Evolutionary conservation across 1,140 invertebrate species (phyloP), one percentile per base, ranked within the genome.

Genomic region (Mercenaria mercenaria): DNA sequence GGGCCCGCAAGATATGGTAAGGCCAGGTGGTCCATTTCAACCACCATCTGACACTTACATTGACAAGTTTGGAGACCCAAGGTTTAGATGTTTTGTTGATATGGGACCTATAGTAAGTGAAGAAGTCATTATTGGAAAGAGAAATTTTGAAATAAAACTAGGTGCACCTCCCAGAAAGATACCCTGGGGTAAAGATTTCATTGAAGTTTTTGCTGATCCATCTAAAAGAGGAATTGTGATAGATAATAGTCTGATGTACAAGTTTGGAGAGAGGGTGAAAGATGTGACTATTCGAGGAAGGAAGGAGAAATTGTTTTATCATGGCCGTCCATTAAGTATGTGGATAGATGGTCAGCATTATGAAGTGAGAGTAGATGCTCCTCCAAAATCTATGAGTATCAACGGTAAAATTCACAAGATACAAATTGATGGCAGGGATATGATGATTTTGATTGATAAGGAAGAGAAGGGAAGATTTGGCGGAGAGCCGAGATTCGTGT

Each of bases 291-390:
- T 93, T 50, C 41, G 82, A n/a, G 92, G 92, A 41, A 79, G 90
- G 37, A 90, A 59, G 20, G 88, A 92, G 29, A 93, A 91, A 59
- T 64, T 96, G 20, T 95, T 93, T 86, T 95, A 94, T 86, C 94
- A 94, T 90, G 95, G 95, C 26, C 88, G 91, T 37, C 92, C 91
- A 0, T 91, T 91, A 47, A 83, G 84, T 52, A 47, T 96, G 11
- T 96, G 95, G 95, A 92, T 96, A 64, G 95, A 96, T 90, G 93
- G 93, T 13, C 83, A 93, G 61, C 93, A 93, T 74, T 93, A 93
- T 92, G 93, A 95, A 47, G 86, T 96, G 15, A 82, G 95, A 32
- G 72, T 95, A 37, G 95, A 96, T 93, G 93, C 95, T 26, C 95
- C 95, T 39, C 95, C 95, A 77, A 92, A 93, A 81, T 92, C 89